A percentile compares a stretch with the other conserved stretches of the same genome.
These are phyloP conservation scores for Drosophila pallidifrons DNA, from an alignment of 1,140 invertebrate species.

Conservation along the genomic window DNA sequence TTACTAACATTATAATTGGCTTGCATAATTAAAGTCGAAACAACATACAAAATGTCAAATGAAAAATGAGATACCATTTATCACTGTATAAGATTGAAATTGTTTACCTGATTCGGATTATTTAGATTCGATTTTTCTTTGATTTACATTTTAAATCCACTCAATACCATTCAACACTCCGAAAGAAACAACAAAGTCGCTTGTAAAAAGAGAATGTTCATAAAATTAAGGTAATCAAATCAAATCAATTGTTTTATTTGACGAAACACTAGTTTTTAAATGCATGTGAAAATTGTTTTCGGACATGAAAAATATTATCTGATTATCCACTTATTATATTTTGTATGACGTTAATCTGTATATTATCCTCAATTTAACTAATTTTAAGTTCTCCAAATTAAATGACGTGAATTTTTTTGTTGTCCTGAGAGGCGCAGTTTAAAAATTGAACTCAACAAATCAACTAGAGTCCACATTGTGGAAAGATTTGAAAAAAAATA, in stretches of 20 bases:
- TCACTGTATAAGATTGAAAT: constrained; percentile 45
- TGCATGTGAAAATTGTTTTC: constrained; percentile 31
- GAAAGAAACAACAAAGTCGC: constrained; percentile 15
- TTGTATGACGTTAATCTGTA: constrained; percentile 60
- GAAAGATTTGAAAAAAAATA: constrained; percentile 44
- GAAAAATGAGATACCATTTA: constrained; percentile 25
- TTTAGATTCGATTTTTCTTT: constrained; percentile 10
- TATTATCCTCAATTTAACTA: constrained; percentile 70
- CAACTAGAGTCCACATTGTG: constrained; percentile 39
- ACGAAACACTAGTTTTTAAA: constrained; percentile 35
- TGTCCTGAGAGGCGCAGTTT: constrained; percentile 17
- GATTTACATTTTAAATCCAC: constrained; percentile 36
- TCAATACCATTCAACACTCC: constrained; percentile 24
- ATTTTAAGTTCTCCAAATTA: constrained; percentile 67
- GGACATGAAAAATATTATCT: constrained; percentile 23
- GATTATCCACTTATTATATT: constrained; percentile 37
- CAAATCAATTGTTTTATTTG: constrained; percentile 27
- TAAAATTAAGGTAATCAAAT: constrained; percentile 28
- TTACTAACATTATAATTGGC: constrained; percentile 60
- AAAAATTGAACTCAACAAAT: constrained; percentile 19
- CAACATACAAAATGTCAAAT: constrained; percentile 50
- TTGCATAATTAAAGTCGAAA: constrained; percentile 50
- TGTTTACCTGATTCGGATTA: constrained; percentile 62
- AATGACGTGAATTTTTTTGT: constrained; percentile 9
- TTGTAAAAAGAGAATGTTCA: constrained; percentile 27